Evolutionary conservation across 2,797 vertebrate genomes (phyloP).

Genomic region (Lepus oiostolus): DNA sequence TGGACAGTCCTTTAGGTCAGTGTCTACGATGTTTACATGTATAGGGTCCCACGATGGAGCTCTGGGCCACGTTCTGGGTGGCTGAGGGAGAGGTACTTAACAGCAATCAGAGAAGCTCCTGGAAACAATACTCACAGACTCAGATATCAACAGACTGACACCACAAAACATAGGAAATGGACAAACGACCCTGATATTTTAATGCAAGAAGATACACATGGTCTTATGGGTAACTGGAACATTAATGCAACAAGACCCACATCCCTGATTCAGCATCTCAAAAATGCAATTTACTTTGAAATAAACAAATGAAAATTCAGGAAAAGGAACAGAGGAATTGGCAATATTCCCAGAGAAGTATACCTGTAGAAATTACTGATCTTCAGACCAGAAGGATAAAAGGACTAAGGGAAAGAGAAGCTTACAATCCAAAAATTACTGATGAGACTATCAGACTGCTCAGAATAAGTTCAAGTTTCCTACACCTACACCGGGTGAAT

Average conservation of each 20-base stretch:
- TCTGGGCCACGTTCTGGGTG: background rate
- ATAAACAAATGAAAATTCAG: background rate
- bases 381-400: conserved; percentile 13
- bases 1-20: background rate
- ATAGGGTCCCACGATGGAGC: background rate
- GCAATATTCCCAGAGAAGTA: background rate
- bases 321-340: background rate
- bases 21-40: background rate
- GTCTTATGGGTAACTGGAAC: background rate
- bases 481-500: background rate
- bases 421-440: conserved; percentile 7
- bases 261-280: conserved; percentile 1
- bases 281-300: conserved; percentile 36
- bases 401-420: conserved; percentile 29
- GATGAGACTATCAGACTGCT: conserved; percentile 18
- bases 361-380: background rate
- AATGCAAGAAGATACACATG: conserved; percentile 36
- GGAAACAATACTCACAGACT: background rate
- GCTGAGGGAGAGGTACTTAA: background rate
- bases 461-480: background rate
- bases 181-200: background rate
- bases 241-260: background rate
- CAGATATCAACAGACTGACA: background rate
- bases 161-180: background rate
- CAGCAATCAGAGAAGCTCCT: background rate